These are phyloP conservation scores for Himalopsyche japonica DNA, from an alignment of 2,888 invertebrate genomes.

Conservation along the genomic window DNA sequence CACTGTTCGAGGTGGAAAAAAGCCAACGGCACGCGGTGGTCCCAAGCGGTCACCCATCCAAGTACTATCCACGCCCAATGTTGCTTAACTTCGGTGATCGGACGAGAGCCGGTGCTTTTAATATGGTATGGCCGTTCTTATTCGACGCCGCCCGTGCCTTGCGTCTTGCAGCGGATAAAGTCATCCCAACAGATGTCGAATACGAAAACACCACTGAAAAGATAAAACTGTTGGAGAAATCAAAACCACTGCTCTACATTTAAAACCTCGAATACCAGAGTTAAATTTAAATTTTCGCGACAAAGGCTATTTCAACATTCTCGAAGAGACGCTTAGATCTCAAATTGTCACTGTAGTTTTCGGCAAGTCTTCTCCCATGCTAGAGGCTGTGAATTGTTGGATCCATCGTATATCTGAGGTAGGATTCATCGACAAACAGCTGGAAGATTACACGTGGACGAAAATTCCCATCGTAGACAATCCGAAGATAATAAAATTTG, in stretches of 20 bases:
- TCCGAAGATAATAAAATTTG: slow-evolving; percentile 12
- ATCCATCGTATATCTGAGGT: slow-evolving; percentile 25
- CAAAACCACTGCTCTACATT: slow-evolving; percentile 28
- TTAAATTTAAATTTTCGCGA: slow-evolving; percentile 22
- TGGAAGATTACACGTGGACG: slow-evolving; percentile 20
- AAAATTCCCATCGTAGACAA: slow-evolving; percentile 2
- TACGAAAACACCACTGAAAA: slow-evolving; percentile 15
- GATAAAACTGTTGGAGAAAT: slow-evolving; percentile 25
- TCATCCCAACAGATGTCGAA: slow-evolving; percentile 10
- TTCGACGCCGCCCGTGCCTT: no score
- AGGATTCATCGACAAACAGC: slow-evolving; percentile 34
- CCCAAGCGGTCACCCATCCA: slow-evolving; percentile 40
- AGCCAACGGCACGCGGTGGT: no score
- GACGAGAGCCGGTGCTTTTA: slow-evolving; percentile 43
- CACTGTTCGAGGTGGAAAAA: no score
- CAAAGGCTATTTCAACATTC: slow-evolving; percentile 13
- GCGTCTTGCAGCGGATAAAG: slow-evolving; percentile 15
- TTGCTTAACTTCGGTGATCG: slow-evolving; percentile 44
- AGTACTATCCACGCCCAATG: slow-evolving; percentile 39
- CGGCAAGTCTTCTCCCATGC: slow-evolving; percentile 25
- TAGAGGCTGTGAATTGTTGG: slow-evolving; percentile 27
- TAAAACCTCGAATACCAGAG: slow-evolving; percentile 20
- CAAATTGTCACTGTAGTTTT: slow-evolving; percentile 33
- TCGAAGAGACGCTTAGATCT: slow-evolving; percentile 25
- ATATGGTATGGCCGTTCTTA: slow-evolving; percentile 40